Evolutionary conservation across 2,113 vertebrate genomes (phyloP).

Genomic region (Solea solea): DNA sequence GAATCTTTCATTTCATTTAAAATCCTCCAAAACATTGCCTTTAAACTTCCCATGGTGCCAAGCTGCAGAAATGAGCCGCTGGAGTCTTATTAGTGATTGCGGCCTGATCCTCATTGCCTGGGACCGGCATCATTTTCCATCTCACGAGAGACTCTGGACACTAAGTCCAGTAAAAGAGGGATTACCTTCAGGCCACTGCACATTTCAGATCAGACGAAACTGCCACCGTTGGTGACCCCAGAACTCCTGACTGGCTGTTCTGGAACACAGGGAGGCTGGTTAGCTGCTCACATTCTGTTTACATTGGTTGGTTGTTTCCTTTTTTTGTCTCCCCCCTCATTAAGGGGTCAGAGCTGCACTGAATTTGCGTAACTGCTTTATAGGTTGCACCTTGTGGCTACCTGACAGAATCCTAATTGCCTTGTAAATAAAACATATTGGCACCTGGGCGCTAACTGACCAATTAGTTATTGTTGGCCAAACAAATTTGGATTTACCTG

Average conservation of each 20-base stretch:
- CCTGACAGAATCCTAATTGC: not conserved
- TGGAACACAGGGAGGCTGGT: not conserved
- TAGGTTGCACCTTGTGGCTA: not conserved
- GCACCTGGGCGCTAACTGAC: not conserved
- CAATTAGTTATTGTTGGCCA: not conserved
- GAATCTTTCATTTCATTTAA: constrained; percentile 8
- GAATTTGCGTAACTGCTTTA: not conserved
- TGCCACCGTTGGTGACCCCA: constrained; percentile 24
- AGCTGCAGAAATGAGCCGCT: not conserved
- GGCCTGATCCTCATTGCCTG: constrained; percentile 7
- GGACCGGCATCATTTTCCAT: constrained; percentile 50
- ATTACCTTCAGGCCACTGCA: constrained; percentile 70
- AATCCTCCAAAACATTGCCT: constrained; percentile 9
- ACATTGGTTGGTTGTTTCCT: not conserved
- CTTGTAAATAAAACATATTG: not conserved
- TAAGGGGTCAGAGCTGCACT: not conserved
- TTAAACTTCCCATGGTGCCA: constrained; percentile 8
- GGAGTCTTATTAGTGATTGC: not conserved
- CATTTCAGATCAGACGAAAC: constrained; percentile 50
- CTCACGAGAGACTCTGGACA: constrained; percentile 59
- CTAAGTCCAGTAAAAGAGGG: constrained; percentile 75
- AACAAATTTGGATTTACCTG: not conserved
- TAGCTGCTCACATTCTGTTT: not conserved
- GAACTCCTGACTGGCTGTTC: not conserved
- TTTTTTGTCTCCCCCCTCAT: not conserved